Conservation (phyloP, 2,113 vertebrate species). For the Caracal caracal region DNA sequence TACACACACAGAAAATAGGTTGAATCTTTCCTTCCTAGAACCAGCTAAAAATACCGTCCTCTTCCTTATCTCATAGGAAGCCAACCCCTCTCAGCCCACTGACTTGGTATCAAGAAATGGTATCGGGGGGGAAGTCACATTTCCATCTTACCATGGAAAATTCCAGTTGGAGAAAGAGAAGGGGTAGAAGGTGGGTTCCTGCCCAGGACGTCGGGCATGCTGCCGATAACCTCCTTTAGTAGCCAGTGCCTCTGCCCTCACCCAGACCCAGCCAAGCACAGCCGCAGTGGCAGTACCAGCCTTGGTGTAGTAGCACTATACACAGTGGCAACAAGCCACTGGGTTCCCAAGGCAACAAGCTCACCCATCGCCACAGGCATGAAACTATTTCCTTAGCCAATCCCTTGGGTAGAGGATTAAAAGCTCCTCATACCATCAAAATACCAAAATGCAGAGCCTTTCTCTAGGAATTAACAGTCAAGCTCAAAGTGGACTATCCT, state of each 20-base stretch:
- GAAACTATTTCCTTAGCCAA: not conserved
- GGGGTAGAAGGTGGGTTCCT: not conserved
- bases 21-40: not conserved
- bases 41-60: not conserved
- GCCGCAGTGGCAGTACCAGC: not conserved
- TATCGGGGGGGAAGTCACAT: not conserved
- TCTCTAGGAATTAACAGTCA: not conserved
- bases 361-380: not conserved
- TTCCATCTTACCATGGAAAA: slow-evolving; percentile 10
- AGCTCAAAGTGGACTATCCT: not conserved
- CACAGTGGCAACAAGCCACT: not conserved
- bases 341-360: not conserved
- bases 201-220: not conserved
- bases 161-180: not conserved
- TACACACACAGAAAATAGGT: not conserved
- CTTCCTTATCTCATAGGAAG: not conserved
- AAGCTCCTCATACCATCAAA: not conserved
- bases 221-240: not conserved
- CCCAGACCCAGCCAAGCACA: not conserved
- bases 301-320: not conserved
- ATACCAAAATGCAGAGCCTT: not conserved
- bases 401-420: not conserved
- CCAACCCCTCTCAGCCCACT: not conserved
- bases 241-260: not conserved
- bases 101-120: not conserved